Conservation (phyloP, 53 echinoderm and acorn worm species). For the Paelopatides confundens region DNA sequence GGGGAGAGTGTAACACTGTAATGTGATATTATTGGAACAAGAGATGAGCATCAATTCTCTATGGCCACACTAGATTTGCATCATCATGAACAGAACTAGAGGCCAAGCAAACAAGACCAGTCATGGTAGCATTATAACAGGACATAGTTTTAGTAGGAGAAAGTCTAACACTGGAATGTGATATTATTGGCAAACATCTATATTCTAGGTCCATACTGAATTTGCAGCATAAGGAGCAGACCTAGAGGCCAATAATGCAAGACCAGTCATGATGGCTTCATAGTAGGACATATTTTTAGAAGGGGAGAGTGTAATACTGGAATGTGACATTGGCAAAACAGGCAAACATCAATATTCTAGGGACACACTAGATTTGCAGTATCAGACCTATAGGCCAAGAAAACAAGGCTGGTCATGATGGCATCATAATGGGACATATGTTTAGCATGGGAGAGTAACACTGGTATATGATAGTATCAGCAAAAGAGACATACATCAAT, state of each 20-base stretch:
- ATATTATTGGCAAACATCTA: background rate
- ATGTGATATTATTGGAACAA: background rate
- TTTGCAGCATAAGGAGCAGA: background rate
- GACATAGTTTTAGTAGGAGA: background rate
- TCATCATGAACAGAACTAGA: too few species aligned
- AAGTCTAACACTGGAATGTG: background rate
- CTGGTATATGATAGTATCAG: too few species aligned
- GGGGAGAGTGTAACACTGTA: background rate
- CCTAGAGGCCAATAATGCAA: background rate
- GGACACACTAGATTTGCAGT: background rate
- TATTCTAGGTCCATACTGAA: conserved; percentile 62
- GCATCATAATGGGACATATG: background rate
- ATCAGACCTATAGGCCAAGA: background rate
- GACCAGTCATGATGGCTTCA: background rate
- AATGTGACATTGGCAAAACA: background rate
- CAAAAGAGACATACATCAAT: too few species aligned
- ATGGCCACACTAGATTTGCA: conserved; percentile 69
- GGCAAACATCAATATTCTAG: too few species aligned
- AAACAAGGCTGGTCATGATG: background rate
- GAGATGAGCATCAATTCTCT: background rate
- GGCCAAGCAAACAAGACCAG: too few species aligned
- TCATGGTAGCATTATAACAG: conserved; percentile 80
- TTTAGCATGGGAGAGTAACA: background rate
- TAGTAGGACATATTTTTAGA: background rate
- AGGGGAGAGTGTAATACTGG: background rate